Base-by-base conservation (phyloP, 2,888 invertebrate genomes). In the Caenorhabditis wallacei region DNA sequence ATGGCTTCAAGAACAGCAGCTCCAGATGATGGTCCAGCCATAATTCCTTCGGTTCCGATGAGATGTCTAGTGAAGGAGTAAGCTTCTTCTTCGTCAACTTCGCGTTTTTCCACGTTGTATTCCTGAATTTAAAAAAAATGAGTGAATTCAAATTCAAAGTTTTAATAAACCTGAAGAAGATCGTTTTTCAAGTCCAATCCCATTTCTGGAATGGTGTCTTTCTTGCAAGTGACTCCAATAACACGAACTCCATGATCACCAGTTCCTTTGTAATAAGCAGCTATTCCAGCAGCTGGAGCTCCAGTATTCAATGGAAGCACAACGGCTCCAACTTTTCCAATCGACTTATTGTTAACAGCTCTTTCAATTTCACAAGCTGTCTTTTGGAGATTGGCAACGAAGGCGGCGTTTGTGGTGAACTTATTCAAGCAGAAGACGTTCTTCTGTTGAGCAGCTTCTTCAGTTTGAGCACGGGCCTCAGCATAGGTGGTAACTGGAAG, bases 211-310 rank as follows among this genome's bases (percentile, higher is more conserved):
- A 79, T 83, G 11, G 75, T 84, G 51, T 80, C 64, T 20, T 68
- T 70, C 66, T 97, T 0, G 97, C 92, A 5, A 94, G 93, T 24
- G 95, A 94, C 0, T 97, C 96, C 80, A 94, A 93, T 59, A n/a
- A 84, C 80, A n/a, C 80, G 75, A 26, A 80, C 79, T 48, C 72
- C 82, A 74, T 82, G 74, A 16, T 79, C 79, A 10, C 82, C 74
- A 18, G 46, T 69, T 40, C 74, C 79, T 43, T 51, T 68, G 74
- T 84, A 76, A 24, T 84, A 83, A 4, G 85, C 74, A 0, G 95
- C 97, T 57, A 97, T 94, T 16, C 97, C 94, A 0, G 98, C 97
- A 20, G 97, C 94, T 0, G 98, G 97, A 16, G 98, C 98, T 18
- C 97, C 96, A 10, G 97, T 94, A 2, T 98, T 98, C 0, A 97